A percentile compares a stretch with the other conserved stretches of the same genome.
phyloP scores from a whole-genome alignment of 1,140 invertebrate species.

The Teleopsis dalmanni region DNA sequence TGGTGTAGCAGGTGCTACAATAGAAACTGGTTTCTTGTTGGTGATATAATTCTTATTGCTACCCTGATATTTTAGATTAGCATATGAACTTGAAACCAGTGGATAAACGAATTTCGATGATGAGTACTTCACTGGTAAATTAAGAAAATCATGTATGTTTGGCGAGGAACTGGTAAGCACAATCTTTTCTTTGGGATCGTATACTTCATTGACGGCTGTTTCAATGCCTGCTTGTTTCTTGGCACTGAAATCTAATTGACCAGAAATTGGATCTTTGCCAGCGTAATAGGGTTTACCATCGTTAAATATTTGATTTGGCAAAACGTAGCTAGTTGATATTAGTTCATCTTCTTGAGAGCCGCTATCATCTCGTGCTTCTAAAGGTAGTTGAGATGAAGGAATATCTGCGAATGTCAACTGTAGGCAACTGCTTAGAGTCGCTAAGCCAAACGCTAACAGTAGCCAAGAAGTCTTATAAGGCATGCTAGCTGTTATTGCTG shows the following conservation, averaged over 20 bases:
- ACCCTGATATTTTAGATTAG: slow-evolving; percentile 64
- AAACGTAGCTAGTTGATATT: slow-evolving; percentile 33
- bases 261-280: slow-evolving; percentile 60
- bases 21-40: slow-evolving; percentile 52
- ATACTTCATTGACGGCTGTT: slow-evolving; percentile 33
- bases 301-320: slow-evolving; percentile 51
- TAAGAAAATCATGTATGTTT: slow-evolving; percentile 61
- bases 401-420: too few relatives aligned
- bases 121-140: slow-evolving; percentile 60
- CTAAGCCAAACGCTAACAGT: too few relatives aligned
- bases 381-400: slow-evolving; percentile 24
- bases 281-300: slow-evolving; percentile 63
- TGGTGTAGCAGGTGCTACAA: slow-evolving; percentile 29
- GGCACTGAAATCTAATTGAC: slow-evolving; percentile 55
- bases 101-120: slow-evolving; percentile 60
- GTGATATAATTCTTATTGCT: slow-evolving; percentile 54
- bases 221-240: slow-evolving; percentile 47
- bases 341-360: slow-evolving; percentile 31
- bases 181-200: slow-evolving; percentile 37
- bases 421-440: too few relatives aligned
- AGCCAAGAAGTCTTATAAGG: too few relatives aligned
- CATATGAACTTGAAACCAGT: slow-evolving; percentile 62
- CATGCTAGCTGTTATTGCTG: too few relatives aligned
- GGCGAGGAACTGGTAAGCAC: slow-evolving; percentile 45
- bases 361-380: slow-evolving; percentile 26